Evolutionary conservation across 1,140 invertebrate genomes (phyloP).

Genomic region (Procambarus clarkii): DNA sequence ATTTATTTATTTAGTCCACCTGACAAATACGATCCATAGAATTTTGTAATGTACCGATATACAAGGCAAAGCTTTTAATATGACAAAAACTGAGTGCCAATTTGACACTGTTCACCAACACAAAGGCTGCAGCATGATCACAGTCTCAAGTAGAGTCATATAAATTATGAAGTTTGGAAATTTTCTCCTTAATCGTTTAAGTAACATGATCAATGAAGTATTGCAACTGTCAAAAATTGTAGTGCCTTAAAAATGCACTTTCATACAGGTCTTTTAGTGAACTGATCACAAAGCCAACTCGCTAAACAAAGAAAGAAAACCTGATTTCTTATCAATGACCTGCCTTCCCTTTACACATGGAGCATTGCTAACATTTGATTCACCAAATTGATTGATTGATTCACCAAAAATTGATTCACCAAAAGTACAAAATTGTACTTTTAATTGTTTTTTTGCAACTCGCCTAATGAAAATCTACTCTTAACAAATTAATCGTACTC

Average conservation of each 20-base stretch:
- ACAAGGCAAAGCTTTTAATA: conserved; percentile 28
- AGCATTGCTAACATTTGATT: no score
- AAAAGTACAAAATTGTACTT: no score
- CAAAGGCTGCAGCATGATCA: conserved; percentile 7
- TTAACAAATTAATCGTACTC: no score
- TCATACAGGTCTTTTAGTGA: background rate
- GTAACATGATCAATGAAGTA: background rate
- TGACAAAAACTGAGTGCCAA: conserved; percentile 3
- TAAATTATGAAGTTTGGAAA: background rate
- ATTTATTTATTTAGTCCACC: conserved; percentile 41
- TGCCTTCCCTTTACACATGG: no score
- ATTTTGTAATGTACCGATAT: conserved; percentile 36
- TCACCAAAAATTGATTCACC: no score
- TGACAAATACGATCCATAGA: conserved; percentile 45
- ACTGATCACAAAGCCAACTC: background rate
- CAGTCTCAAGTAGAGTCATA: background rate
- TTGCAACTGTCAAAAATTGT: background rate
- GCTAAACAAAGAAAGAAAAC: background rate
- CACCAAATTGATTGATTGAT: no score
- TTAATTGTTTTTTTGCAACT: no score
- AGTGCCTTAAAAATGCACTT: background rate
- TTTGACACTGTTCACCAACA: background rate
- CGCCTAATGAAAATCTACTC: no score
- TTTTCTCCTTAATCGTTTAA: background rate
- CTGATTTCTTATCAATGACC: background rate